Evolutionary conservation across 2,113 vertebrate species (phyloP).

Genomic region (Numida meleagris): DNA sequence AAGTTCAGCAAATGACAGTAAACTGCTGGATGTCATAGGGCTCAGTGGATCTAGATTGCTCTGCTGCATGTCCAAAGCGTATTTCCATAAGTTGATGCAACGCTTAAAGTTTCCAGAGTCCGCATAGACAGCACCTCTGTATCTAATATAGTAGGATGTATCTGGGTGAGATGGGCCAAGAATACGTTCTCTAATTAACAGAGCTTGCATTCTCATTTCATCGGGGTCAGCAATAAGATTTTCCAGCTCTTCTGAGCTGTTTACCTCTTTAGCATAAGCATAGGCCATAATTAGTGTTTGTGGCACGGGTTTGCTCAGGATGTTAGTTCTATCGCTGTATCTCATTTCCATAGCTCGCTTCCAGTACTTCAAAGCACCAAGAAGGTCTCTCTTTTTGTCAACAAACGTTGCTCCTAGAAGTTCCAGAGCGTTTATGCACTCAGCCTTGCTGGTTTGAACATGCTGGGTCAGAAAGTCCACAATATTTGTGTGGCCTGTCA

Average conservation of each 20-base stretch:
- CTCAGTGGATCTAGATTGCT: slow-evolving; percentile 95
- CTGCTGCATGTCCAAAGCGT: slow-evolving; percentile 98
- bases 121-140: slow-evolving; percentile 95
- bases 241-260: slow-evolving; percentile 91
- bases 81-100: slow-evolving; percentile 98
- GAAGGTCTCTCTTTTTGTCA: slow-evolving; percentile 96
- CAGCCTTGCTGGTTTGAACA: slow-evolving; percentile 86
- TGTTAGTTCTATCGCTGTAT: slow-evolving; percentile 86
- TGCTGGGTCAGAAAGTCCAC: slow-evolving; percentile 95
- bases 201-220: slow-evolving; percentile 98
- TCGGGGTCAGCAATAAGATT: slow-evolving; percentile 96
- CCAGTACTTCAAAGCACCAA: slow-evolving; percentile 98
- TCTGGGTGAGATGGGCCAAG: slow-evolving; percentile 97
- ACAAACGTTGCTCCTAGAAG: slow-evolving; percentile 96
- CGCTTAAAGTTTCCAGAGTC: slow-evolving; percentile 98
- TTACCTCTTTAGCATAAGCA: slow-evolving; percentile 94
- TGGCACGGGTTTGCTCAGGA: slow-evolving; percentile 89
- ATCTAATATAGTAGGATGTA: slow-evolving; percentile 98
- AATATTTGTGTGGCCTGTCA: slow-evolving; percentile 97
- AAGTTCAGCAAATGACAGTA: slow-evolving; percentile 96
- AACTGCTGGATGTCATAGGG: slow-evolving; percentile 97
- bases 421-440: slow-evolving; percentile 93
- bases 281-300: slow-evolving; percentile 94
- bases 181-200: slow-evolving; percentile 95
- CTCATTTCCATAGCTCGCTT: slow-evolving; percentile 97